A percentile compares a stretch with the other conserved stretches of the same genome.
These are phyloP conservation scores for Aricia artaxerxes DNA, from an alignment of 2,888 invertebrate species.

Conservation along the genomic window DNA sequence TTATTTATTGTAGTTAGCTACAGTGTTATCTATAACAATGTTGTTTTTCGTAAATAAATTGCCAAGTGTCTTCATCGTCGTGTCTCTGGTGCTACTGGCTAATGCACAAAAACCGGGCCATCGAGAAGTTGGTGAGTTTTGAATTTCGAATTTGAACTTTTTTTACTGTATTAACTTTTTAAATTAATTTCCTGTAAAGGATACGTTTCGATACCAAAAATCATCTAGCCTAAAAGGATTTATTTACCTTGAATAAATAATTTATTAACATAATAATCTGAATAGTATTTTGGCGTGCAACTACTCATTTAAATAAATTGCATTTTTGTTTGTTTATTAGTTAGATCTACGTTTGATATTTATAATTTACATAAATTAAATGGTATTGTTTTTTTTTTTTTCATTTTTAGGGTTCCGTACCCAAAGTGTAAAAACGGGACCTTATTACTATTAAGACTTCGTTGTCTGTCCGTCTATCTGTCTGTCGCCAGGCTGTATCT, in stretches of 20 bases:
- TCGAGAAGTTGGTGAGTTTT: conserved; percentile 68
- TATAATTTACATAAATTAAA: too few relatives aligned
- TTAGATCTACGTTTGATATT: background rate
- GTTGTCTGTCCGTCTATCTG: too few relatives aligned
- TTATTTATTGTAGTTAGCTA: conserved; percentile 36
- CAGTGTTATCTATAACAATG: conserved; percentile 47
- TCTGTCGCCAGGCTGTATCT: too few relatives aligned
- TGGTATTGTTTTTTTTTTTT: too few relatives aligned
- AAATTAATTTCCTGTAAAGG: background rate
- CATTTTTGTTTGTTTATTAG: background rate
- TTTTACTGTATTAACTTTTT: background rate
- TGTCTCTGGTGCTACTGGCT: conserved; percentile 66
- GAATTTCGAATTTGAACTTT: conserved; percentile 18
- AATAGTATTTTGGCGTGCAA: background rate
- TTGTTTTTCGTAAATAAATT: conserved; percentile 60
- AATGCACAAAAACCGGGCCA: conserved; percentile 69
- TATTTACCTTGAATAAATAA: conserved; percentile 16
- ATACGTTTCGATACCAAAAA: background rate
- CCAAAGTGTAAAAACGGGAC: too few relatives aligned
- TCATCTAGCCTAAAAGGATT: background rate
- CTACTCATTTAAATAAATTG: background rate
- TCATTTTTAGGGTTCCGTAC: too few relatives aligned
- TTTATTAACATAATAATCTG: conserved; percentile 16
- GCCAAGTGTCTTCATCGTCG: conserved; percentile 62
- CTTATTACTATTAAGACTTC: too few relatives aligned